A percentile compares a stretch with the other conserved stretches of the same genome.
phyloP scores from a whole-genome alignment of 2,797 vertebrate genomes.

The Parambassis ranga region DNA sequence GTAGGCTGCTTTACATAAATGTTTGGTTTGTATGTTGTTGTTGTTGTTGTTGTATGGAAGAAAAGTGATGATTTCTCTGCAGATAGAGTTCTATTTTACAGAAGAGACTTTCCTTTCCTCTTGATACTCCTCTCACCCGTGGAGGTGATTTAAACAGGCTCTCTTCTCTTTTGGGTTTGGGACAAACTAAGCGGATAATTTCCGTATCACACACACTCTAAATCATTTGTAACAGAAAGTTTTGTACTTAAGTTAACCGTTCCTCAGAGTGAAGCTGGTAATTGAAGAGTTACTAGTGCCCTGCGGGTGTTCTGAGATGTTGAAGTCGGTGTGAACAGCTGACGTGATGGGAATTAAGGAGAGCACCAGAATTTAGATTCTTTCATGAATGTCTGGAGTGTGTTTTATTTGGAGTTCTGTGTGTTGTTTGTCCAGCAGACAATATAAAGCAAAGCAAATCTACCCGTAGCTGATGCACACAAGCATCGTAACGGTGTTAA shows the following conservation, averaged over 20 bases:
- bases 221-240: constrained; percentile 88
- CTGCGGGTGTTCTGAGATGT: constrained; percentile 54
- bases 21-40: constrained; percentile 24
- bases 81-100: not conserved
- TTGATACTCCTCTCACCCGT: constrained; percentile 71
- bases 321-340: constrained; percentile 40
- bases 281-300: constrained; percentile 61
- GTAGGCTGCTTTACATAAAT: constrained; percentile 49
- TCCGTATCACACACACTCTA: constrained; percentile 88
- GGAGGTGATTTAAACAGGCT: constrained; percentile 73
- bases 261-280: constrained; percentile 82
- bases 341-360: constrained; percentile 44
- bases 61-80: not conserved
- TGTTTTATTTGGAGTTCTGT: not conserved
- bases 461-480: constrained; percentile 16
- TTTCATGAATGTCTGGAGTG: too few relatives aligned
- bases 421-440: not conserved
- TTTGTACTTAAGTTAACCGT: constrained; percentile 86
- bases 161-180: constrained; percentile 75
- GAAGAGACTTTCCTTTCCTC: constrained; percentile 39
- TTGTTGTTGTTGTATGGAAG: too few relatives aligned
- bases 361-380: not conserved
- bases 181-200: constrained; percentile 87
- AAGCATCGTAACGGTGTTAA: constrained; percentile 48
- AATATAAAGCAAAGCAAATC: constrained; percentile 4